phyloP scores from a whole-genome alignment of 1,140 invertebrate species.

The Meteorus sp. region DNA sequence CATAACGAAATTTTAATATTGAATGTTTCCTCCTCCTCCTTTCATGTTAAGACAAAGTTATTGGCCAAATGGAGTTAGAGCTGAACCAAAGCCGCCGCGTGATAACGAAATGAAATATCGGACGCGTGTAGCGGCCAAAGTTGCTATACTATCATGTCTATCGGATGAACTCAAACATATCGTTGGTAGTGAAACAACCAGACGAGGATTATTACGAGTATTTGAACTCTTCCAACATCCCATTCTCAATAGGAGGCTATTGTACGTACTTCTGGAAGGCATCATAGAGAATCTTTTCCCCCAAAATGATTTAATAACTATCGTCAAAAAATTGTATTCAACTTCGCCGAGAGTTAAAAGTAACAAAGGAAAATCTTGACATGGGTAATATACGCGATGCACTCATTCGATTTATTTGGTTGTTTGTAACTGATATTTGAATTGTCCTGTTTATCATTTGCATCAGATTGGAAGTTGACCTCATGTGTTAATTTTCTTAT shows the following conservation, averaged over 20 bases:
- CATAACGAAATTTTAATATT: neutral
- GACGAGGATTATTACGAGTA: slow-evolving; percentile 82
- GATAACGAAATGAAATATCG: slow-evolving; percentile 75
- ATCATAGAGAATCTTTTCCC: slow-evolving; percentile 77
- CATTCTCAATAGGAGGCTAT: slow-evolving; percentile 80
- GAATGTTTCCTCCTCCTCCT: neutral
- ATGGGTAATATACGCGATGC: slow-evolving; percentile 23
- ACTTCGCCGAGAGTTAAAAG: slow-evolving; percentile 56
- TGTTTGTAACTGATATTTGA: neutral
- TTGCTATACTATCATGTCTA: slow-evolving; percentile 74
- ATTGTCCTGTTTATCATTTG: neutral
- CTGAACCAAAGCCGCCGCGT: slow-evolving; percentile 65
- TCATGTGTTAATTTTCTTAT: no score
- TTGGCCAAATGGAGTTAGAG: slow-evolving; percentile 76
- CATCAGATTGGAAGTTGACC: neutral
- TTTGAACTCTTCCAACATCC: slow-evolving; percentile 88
- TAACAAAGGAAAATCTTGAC: slow-evolving; percentile 46
- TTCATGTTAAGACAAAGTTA: slow-evolving; percentile 70
- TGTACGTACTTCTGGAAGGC: slow-evolving; percentile 87
- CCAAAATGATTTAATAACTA: slow-evolving; percentile 67
- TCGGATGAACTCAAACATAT: slow-evolving; percentile 89
- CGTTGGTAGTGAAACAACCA: slow-evolving; percentile 87
- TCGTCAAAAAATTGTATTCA: slow-evolving; percentile 71
- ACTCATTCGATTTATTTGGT: no score
- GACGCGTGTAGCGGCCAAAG: slow-evolving; percentile 83